Conservation (phyloP, 2,888 invertebrate genomes). For the Phrixothrix hirtus region DNA sequence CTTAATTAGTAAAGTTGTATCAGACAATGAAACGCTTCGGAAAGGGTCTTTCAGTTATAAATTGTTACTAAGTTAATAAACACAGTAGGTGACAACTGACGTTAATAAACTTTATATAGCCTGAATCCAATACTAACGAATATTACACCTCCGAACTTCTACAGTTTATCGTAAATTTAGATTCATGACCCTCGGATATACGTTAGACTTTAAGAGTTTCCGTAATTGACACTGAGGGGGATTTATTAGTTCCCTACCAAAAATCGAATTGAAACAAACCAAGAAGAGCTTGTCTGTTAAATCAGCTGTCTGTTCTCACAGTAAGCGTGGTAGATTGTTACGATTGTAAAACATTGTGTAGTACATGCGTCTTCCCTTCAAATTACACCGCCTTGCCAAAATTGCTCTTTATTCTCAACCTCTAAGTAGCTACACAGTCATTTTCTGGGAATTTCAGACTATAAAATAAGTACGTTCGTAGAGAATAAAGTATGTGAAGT, state of each 20-base stretch:
- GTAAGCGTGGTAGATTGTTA: conserved; percentile 6
- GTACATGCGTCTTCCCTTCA: conserved; percentile 13
- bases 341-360: conserved; percentile 9
- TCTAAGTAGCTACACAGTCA: too few species aligned
- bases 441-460: too few species aligned
- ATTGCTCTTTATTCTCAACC: conserved; percentile 7
- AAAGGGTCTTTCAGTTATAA: conserved; percentile 17
- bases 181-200: neutral
- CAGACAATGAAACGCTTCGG: conserved; percentile 20
- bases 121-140: conserved; percentile 5
- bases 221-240: neutral
- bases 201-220: neutral
- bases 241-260: conserved; percentile 2
- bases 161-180: neutral
- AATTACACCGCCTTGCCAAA: conserved; percentile 9
- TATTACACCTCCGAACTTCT: conserved; percentile 3
- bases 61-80: conserved; percentile 25
- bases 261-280: neutral
- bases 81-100: conserved; percentile 26
- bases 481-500: too few species aligned
- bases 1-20: conserved; percentile 25
- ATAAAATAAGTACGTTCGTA: too few species aligned
- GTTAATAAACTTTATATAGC: conserved; percentile 18
- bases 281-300: conserved; percentile 3
- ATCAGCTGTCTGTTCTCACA: conserved; percentile 10